Percentiles rank a stretch among this genome's conserved stretches.
Conservation (phyloP, 2,888 invertebrate genomes). For the Heteromyza rotundicornis region DNA sequence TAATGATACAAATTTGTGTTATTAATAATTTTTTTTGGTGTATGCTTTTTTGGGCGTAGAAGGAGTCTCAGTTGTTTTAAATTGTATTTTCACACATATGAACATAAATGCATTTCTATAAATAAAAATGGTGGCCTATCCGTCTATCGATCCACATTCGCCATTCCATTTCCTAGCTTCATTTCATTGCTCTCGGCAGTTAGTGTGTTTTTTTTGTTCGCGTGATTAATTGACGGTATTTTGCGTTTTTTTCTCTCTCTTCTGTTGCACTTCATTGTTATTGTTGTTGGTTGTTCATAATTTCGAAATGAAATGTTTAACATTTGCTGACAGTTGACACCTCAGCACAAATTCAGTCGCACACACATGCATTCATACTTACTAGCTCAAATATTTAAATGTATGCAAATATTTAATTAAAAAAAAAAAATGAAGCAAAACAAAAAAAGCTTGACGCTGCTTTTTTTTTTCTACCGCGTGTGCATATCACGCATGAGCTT, state of each 20-base stretch:
- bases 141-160: not conserved
- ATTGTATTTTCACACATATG: no score
- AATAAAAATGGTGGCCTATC: not conserved
- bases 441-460: no score
- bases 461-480: no score
- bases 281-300: conserved; percentile 1
- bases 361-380: not conserved
- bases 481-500: no score
- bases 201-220: not conserved
- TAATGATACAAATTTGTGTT: no score
- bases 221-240: not conserved
- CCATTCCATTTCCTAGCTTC: not conserved
- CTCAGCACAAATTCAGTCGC: not conserved
- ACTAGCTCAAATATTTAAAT: no score
- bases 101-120: no score
- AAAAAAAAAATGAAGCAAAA: no score
- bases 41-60: no score
- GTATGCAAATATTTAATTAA: no score
- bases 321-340: conserved; percentile 6
- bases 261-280: not conserved
- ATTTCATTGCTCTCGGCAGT: not conserved
- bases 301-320: conserved; percentile 3
- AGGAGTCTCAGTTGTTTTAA: no score
- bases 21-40: no score
- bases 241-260: not conserved